Base-by-base conservation (phyloP, 2,888 invertebrate genomes). In the Cerastoderma edule region DNA sequence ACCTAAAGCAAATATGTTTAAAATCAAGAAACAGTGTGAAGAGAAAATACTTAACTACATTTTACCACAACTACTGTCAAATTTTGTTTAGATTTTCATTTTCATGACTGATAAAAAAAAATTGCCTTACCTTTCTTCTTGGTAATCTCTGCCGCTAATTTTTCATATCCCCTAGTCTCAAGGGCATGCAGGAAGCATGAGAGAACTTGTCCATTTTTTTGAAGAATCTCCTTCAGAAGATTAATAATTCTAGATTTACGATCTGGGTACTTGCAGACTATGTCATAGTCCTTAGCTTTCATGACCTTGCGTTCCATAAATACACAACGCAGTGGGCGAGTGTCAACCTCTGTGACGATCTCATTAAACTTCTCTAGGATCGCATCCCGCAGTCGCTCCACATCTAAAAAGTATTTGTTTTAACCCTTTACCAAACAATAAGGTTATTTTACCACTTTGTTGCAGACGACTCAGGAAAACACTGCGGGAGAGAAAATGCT, bases 71-170 rank as follows among this genome's bases (percentile, higher is more conserved):
- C n/a, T n/a, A n/a, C n/a, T n/a, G n/a, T n/a, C n/a, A n/a, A n/a
- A n/a, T n/a, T n/a, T n/a, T n/a, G n/a, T n/a, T n/a, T n/a, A n/a
- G n/a, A n/a, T n/a, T n/a, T n/a, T n/a, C n/a, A n/a, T n/a, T n/a
- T n/a, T n/a, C n/a, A n/a, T n/a, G n/a, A n/a, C n/a, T n/a, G n/a
- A n/a, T n/a, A n/a, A n/a, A n/a, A n/a, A n/a, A n/a, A n/a, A n/a
- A n/a, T n/a, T n/a, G n/a, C n/a, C n/a, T n/a, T 53, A 57, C 57
- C 57, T 57, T 27, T 28, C 19, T 57, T 33, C 19, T 57, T 28
- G 0, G 1, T n/a, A 28, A 57, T 28, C 22, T 57, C n/a, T 0
- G 24, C 4, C 0, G 33, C 57, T n/a, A 57, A 22, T 1, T n/a
- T 57, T 6, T 57, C 57, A 32, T 57, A 57, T 30, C 33, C 53